Evolutionary conservation across 2,797 vertebrate genomes (phyloP).

Genomic region (Darevskia mixta): DNA sequence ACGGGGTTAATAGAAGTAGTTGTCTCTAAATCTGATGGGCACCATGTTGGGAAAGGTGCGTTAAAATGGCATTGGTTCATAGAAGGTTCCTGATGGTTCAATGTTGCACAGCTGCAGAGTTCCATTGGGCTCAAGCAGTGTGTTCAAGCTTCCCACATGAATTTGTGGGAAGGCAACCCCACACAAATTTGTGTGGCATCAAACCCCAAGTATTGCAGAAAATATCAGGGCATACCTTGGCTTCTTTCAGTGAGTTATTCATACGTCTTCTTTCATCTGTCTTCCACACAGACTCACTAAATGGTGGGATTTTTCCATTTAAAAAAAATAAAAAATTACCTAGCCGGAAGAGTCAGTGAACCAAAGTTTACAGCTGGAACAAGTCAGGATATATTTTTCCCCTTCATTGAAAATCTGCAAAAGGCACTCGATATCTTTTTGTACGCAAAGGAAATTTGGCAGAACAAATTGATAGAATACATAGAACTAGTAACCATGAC

Average conservation of each 20-base stretch:
- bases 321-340: background rate
- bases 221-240: background rate
- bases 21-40: background rate
- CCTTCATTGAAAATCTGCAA: background rate
- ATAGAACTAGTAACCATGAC: no score
- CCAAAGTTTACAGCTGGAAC: background rate
- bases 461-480: no score
- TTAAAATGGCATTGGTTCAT: background rate
- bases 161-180: no score
- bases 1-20: background rate
- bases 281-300: background rate
- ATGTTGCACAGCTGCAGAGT: background rate
- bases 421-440: no score
- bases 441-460: no score
- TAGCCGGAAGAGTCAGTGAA: background rate
- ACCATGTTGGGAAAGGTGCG: background rate
- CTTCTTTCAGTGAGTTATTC: constrained; percentile 31
- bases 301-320: background rate
- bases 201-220: background rate
- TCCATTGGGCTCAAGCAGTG: background rate
- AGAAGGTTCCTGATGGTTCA: background rate
- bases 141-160: background rate
- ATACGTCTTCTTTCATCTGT: background rate
- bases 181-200: background rate
- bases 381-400: background rate